Evolutionary conservation across 30 jellyfish, hydroid and myxozoan genomes (phyloP).

Genomic region (Hydractinia symbiolongicarpus): DNA sequence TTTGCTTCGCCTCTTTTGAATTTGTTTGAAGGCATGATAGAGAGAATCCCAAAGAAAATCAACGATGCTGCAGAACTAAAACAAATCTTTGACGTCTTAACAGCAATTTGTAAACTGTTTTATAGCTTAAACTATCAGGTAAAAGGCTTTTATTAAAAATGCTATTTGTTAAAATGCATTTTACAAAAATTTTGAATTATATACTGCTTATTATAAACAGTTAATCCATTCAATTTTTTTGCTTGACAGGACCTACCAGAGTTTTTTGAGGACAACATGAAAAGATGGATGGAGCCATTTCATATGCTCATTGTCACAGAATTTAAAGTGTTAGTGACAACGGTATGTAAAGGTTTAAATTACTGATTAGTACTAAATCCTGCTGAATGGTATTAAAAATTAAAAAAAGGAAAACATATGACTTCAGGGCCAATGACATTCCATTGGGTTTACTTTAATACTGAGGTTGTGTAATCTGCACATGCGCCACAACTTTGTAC

Average conservation of each 20-base stretch:
- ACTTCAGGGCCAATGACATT: too few species aligned
- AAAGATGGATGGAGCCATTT: constrained; percentile 86
- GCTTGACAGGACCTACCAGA: constrained; percentile 78
- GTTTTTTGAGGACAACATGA: constrained; percentile 90
- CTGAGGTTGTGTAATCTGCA: too few species aligned
- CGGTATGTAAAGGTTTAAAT: constrained; percentile 27
- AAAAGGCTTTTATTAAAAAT: background rate
- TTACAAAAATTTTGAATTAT: background rate
- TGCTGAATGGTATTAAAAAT: too few species aligned
- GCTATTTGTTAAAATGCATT: background rate
- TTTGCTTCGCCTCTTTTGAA: constrained; percentile 82
- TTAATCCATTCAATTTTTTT: constrained; percentile 8
- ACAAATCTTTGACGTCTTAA: constrained; percentile 57
- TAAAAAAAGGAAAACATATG: too few species aligned
- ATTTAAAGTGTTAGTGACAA: constrained; percentile 49
- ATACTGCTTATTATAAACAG: background rate
- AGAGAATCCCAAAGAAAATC: constrained; percentile 21
- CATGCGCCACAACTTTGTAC: too few species aligned
- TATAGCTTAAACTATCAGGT: constrained; percentile 94
- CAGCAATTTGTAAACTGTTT: constrained; percentile 63
- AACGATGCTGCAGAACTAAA: constrained; percentile 47
- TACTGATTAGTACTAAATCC: too few species aligned
- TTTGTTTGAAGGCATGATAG: constrained; percentile 72
- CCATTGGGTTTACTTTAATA: too few species aligned
- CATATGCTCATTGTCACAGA: constrained; percentile 73